Evolutionary conservation across 30 jellyfish, hydroid and myxozoan genomes (phyloP), one percentile per base, ranked within the genome.

Genomic region (Chrysaora quinquecirrha): DNA sequence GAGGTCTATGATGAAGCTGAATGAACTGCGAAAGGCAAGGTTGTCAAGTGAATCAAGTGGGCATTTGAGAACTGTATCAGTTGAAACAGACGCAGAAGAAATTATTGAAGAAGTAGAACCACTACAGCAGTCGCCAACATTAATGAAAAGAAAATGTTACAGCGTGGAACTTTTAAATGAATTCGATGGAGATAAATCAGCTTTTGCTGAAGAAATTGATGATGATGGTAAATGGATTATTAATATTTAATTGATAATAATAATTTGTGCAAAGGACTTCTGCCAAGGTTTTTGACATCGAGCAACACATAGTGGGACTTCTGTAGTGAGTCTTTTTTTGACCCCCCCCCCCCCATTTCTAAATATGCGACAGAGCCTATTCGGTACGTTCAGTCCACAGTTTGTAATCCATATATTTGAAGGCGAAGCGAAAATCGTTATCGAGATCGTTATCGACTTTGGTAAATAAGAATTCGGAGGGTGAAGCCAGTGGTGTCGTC

Each of bases 211-310:
- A 77, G 89, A 77, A 68, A 38, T 77, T 64, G 89, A 43, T 11
- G 89, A 77, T 77, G 89, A 77, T 34, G 89, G 30, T 24, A 77
- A 69, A 62, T 77, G 89, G 89, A 48, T 28, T 11, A 52, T 77
- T 3, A 77, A 77, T 22, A 31, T 38, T 12, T 77, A 68, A 77
- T 16, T 9, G n/a, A n/a, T n/a, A n/a, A n/a, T n/a, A n/a, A n/a
- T n/a, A n/a, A n/a, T n/a, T n/a, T n/a, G n/a, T n/a, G n/a, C n/a
- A n/a, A n/a, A n/a, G n/a, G n/a, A n/a, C n/a, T n/a, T n/a, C n/a
- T n/a, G n/a, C n/a, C n/a, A n/a, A n/a, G n/a, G n/a, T n/a, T n/a
- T n/a, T n/a, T n/a, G n/a, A n/a, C n/a, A n/a, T n/a, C n/a, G n/a
- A n/a, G n/a, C n/a, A n/a, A n/a, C n/a, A n/a, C n/a, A n/a, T n/a